Evolutionary conservation across 2,113 vertebrate genomes (phyloP).

Genomic region (Corynorhinus townsendii): DNA sequence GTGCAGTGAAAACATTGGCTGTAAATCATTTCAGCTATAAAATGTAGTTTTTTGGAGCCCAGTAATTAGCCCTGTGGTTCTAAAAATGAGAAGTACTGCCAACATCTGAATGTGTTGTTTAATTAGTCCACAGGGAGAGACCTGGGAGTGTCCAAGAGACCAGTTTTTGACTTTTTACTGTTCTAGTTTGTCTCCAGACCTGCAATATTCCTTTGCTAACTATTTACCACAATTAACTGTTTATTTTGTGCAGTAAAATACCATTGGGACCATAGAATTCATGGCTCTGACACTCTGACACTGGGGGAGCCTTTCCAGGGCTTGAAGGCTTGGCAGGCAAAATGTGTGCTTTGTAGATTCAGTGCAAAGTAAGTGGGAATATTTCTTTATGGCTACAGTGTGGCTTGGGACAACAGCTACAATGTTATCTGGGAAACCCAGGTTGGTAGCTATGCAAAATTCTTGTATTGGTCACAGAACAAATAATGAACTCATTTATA

Average conservation of each 20-base stretch:
- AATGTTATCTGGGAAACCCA: conserved; percentile 66
- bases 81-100: conserved; percentile 55
- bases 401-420: conserved; percentile 30
- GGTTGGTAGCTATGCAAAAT: conserved; percentile 46
- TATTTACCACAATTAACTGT: conserved; percentile 32
- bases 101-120: conserved; percentile 49
- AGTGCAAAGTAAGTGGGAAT: conserved; percentile 12
- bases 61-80: conserved; percentile 52
- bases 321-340: conserved; percentile 47
- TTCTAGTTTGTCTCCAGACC: conserved; percentile 33
- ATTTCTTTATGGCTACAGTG: conserved; percentile 32
- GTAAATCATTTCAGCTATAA: conserved; percentile 66
- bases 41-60: conserved; percentile 51
- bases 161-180: conserved; percentile 42
- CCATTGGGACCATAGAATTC: conserved; percentile 25
- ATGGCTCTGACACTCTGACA: conserved; percentile 15
- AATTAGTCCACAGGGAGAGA: conserved; percentile 57
- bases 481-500: conserved; percentile 59
- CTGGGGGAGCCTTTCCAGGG: conserved; percentile 31
- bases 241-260: conserved; percentile 44
- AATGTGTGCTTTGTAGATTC: conserved; percentile 55
- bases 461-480: neutral
- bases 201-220: conserved; percentile 15
- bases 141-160: conserved; percentile 13
- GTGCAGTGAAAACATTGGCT: conserved; percentile 59